Evolutionary conservation across 2,113 vertebrate genomes (phyloP).

Genomic region (Cephalopterus ornatus): DNA sequence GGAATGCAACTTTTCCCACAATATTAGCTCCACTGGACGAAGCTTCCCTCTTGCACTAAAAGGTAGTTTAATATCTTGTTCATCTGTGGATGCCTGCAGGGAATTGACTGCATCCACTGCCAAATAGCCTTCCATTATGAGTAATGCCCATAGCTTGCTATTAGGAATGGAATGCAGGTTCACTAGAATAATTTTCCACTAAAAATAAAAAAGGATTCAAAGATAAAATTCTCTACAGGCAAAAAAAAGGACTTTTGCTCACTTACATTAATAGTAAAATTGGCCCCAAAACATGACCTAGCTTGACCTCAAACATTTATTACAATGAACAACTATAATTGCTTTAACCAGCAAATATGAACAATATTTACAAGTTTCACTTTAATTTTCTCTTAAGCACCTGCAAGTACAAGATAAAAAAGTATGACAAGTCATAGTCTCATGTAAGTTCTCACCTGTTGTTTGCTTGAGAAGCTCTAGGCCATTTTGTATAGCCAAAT

Average conservation of each 20-base stretch:
- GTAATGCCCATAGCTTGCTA: conserved; percentile 35
- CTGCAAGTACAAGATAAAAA: not conserved
- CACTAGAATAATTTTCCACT: conserved; percentile 42
- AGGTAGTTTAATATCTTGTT: not conserved
- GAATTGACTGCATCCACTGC: not conserved
- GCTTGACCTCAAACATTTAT: not conserved
- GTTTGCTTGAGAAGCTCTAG: conserved; percentile 95
- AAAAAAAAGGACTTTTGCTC: not conserved
- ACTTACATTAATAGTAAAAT: not conserved
- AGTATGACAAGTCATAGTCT: not conserved
- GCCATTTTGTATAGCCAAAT: conserved; percentile 90
- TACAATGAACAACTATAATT: not conserved
- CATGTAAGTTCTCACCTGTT: conserved; percentile 80
- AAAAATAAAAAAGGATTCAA: conserved; percentile 48
- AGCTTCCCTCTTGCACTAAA: conserved; percentile 12
- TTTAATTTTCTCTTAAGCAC: not conserved
- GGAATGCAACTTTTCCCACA: conserved; percentile 17
- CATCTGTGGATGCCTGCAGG: not conserved
- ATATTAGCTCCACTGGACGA: not conserved
- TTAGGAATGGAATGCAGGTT: conserved; percentile 58
- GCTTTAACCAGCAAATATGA: not conserved
- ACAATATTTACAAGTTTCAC: not conserved
- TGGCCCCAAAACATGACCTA: not conserved
- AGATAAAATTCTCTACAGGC: not conserved
- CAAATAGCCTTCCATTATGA: conserved; percentile 36